Evolutionary conservation across 2,113 vertebrate genomes (phyloP).

Genomic region (Oreochromis niloticus): DNA sequence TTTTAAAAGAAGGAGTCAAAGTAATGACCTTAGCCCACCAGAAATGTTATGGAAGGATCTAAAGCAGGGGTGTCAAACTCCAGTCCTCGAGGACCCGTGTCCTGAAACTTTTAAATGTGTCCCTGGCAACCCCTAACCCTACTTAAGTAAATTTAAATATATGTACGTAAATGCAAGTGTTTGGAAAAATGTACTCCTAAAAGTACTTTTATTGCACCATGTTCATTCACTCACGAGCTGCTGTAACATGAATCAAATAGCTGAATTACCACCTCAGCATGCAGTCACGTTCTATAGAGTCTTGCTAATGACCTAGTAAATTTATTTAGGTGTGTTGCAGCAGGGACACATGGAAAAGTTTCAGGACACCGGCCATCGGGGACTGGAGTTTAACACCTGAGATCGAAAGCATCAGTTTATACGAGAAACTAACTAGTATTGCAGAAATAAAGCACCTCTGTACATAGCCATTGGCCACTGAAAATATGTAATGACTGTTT

Average conservation of each 20-base stretch:
- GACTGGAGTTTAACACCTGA: not conserved
- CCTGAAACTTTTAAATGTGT: not conserved
- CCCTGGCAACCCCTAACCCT: not conserved
- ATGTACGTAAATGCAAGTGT: not conserved
- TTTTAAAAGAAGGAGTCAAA: not conserved
- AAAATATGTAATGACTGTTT: not conserved
- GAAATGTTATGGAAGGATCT: not conserved
- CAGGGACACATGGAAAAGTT: not conserved
- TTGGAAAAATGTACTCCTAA: not conserved
- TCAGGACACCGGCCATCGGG: not conserved
- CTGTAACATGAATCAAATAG: not conserved
- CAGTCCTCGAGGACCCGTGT: not conserved
- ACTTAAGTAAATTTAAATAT: not conserved
- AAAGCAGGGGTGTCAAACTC: not conserved
- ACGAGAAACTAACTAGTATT: not conserved
- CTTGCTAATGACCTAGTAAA: not conserved
- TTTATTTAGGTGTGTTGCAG: not conserved
- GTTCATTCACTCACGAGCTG: accelerated
- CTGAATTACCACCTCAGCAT: not conserved
- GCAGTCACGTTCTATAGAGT: not conserved
- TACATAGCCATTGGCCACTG: not conserved
- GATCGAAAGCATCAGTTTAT: not conserved
- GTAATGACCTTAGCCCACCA: not conserved
- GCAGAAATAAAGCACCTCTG: not conserved
- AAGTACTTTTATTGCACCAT: not conserved